phyloP scores from a whole-genome alignment of 2,888 invertebrate genomes.

The Sphaerophoria rueppellii region DNA sequence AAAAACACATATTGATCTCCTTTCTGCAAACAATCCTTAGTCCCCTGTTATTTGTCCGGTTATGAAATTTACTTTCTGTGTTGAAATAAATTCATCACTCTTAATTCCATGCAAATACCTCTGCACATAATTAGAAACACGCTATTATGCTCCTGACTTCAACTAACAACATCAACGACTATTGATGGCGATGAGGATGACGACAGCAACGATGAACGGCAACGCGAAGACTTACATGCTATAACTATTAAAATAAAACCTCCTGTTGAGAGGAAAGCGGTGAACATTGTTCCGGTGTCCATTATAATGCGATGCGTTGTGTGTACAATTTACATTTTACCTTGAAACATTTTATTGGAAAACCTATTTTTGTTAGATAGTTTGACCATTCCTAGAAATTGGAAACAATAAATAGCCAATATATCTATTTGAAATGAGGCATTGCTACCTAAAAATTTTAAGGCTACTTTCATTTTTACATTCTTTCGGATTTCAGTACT shows the following conservation, averaged over 20 bases:
- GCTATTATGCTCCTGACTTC: not conserved
- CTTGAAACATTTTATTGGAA: conserved; percentile 14
- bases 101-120: conserved; percentile 44
- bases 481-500: too few species aligned
- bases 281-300: conserved; percentile 36
- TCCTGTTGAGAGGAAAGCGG: conserved; percentile 18
- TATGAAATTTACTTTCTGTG: conserved; percentile 9
- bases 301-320: conserved; percentile 46
- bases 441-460: not conserved
- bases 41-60: not conserved
- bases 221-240: conserved; percentile 9
- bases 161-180: too few species aligned
- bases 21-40: too few species aligned
- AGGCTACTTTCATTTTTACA: too few species aligned
- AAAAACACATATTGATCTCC: too few species aligned
- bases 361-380: not conserved
- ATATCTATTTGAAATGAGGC: not conserved
- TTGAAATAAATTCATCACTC: conserved; percentile 57
- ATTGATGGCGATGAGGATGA: too few species aligned
- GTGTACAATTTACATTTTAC: conserved; percentile 60
- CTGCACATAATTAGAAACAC: conserved; percentile 47
- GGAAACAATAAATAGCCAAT: not conserved
- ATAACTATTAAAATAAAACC: not conserved
- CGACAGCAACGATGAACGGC: too few species aligned
- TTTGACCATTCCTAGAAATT: not conserved